phyloP scores from a whole-genome alignment of 2,797 vertebrate species.

The Allobates femoralis region DNA sequence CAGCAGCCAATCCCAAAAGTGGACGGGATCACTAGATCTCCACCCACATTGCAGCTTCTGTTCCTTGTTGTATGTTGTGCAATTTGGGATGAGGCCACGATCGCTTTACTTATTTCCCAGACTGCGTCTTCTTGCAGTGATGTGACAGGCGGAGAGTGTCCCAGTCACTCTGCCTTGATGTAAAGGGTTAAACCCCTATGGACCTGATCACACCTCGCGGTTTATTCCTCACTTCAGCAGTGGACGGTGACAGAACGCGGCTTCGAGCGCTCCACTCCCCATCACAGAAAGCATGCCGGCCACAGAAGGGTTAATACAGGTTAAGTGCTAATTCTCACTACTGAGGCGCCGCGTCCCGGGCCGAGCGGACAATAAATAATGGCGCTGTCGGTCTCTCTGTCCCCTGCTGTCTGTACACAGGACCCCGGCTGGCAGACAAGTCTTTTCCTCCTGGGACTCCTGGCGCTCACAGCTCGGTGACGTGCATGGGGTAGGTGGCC shows the following conservation, averaged over 20 bases:
- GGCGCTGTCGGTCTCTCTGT: background rate
- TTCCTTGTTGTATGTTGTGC: too few relatives aligned
- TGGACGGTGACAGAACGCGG: background rate
- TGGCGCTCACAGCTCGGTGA: constrained; percentile 90
- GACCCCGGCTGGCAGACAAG: background rate
- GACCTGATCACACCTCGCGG: background rate
- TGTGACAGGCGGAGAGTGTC: too few relatives aligned
- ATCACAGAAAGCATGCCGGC: background rate
- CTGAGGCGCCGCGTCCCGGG: background rate
- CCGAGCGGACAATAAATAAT: constrained; percentile 53
- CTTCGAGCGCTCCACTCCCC: background rate
- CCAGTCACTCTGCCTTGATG: background rate
- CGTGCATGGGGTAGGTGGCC: constrained; percentile 87
- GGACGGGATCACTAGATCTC: too few relatives aligned
- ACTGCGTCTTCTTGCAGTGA: too few relatives aligned
- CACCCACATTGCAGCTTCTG: too few relatives aligned
- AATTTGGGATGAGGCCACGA: too few relatives aligned
- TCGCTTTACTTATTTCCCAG: too few relatives aligned
- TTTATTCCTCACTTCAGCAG: background rate
- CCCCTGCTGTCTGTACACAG: background rate
- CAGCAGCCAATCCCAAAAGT: background rate
- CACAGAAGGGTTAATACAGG: constrained; percentile 26
- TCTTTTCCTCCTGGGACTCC: constrained; percentile 3
- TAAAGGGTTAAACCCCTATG: background rate
- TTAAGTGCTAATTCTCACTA: constrained; percentile 54